Evolutionary conservation across 2,113 vertebrate species (phyloP).

Genomic region (western clawed frog (Xenopus tropicalis)): DNA sequence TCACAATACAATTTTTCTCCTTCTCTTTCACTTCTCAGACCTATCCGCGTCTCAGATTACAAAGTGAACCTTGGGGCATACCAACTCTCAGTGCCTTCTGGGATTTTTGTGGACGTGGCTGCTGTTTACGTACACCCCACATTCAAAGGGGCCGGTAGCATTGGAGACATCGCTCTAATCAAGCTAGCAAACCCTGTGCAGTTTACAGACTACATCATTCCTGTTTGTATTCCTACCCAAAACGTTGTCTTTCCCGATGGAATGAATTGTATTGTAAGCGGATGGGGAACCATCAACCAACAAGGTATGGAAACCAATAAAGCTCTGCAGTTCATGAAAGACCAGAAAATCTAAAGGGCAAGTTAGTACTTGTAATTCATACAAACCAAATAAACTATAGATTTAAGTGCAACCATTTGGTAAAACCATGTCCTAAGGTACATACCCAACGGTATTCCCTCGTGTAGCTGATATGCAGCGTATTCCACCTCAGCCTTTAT

Average conservation of each 20-base stretch:
- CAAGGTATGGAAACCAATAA: constrained; percentile 5
- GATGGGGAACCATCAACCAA: constrained; percentile 65
- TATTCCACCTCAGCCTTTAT: too few species aligned
- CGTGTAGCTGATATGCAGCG: too few species aligned
- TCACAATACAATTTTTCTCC: too few species aligned
- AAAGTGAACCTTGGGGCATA: constrained; percentile 21
- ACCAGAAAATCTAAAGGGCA: too few species aligned
- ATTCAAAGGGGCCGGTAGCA: constrained; percentile 46
- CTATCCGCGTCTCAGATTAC: not conserved
- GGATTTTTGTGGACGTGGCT: not conserved
- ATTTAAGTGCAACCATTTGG: too few species aligned
- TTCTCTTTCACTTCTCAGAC: too few species aligned
- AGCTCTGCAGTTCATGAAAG: too few species aligned
- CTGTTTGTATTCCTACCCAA: constrained; percentile 65
- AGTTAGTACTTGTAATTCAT: too few species aligned
- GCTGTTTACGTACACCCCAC: constrained; percentile 54
- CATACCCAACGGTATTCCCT: too few species aligned
- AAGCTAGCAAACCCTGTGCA: constrained; percentile 48
- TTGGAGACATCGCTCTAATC: constrained; percentile 73
- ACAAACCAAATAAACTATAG: too few species aligned
- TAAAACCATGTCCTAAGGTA: too few species aligned
- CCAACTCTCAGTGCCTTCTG: constrained; percentile 25
- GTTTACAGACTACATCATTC: constrained; percentile 61
- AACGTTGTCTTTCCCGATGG: constrained; percentile 58
- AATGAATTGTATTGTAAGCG: constrained; percentile 67